These are phyloP conservation scores for Cheilosia vulpina DNA, from an alignment of 2,888 invertebrate genomes.

Conservation along the genomic window DNA sequence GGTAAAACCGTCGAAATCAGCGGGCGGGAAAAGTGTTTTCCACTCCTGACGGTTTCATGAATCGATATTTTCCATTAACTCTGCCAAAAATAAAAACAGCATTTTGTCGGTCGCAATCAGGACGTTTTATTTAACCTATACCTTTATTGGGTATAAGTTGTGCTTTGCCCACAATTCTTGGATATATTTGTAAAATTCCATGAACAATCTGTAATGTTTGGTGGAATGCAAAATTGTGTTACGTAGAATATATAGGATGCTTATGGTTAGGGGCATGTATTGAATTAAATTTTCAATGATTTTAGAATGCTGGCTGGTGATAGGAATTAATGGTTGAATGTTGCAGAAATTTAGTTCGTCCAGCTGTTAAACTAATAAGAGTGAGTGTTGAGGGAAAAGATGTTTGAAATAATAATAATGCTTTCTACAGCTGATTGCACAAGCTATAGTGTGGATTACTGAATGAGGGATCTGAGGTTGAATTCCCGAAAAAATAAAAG, in stretches of 20 bases:
- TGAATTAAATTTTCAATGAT: too few relatives aligned
- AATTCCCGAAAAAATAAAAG: too few relatives aligned
- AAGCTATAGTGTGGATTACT: too few relatives aligned
- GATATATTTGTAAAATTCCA: conserved; percentile 39
- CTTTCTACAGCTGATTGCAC: too few relatives aligned
- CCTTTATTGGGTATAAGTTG: not conserved
- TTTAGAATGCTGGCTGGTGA: too few relatives aligned
- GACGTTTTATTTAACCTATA: conserved; percentile 27
- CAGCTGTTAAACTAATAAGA: too few relatives aligned
- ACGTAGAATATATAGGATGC: not conserved
- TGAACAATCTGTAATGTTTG: conserved; percentile 21
- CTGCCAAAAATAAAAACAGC: conserved; percentile 47
- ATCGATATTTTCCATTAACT: conserved; percentile 71
- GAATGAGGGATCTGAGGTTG: too few relatives aligned
- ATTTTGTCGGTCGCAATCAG: conserved; percentile 35
- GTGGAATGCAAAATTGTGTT: conserved; percentile 36
- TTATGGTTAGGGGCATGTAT: too few relatives aligned
- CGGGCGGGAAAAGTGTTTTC: conserved; percentile 35
- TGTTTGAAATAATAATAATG: too few relatives aligned
- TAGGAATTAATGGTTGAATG: too few relatives aligned
- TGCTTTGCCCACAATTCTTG: conserved; percentile 17
- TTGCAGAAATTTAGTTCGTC: too few relatives aligned
- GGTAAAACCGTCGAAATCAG: conserved; percentile 46
- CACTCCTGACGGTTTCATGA: conserved; percentile 35
- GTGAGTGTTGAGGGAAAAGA: too few relatives aligned